Conservation (phyloP, 2,888 invertebrate genomes). For the Diachrysia chrysitis region DNA sequence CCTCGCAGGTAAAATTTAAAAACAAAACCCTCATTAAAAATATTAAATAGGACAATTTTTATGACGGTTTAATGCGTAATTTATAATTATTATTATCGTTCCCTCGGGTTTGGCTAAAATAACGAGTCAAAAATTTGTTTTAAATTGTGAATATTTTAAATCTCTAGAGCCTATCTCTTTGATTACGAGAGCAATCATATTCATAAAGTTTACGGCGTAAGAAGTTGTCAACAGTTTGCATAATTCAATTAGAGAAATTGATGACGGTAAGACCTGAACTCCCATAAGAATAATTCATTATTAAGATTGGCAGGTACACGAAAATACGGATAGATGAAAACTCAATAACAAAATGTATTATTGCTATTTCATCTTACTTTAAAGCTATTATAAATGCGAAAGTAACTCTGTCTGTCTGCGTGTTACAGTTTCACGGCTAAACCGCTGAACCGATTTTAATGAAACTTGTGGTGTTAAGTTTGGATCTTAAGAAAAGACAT, state of each 20-base stretch:
- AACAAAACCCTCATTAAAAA: neutral
- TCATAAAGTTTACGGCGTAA: neutral
- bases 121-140: neutral
- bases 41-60: neutral
- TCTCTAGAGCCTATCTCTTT: neutral
- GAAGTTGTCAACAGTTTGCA: neutral
- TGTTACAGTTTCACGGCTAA: too few relatives aligned
- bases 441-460: too few relatives aligned
- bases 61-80: neutral
- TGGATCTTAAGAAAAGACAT: too few relatives aligned
- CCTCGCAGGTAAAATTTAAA: neutral
- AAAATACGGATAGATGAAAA: neutral
- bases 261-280: neutral
- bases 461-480: too few relatives aligned
- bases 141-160: neutral
- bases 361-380: neutral
- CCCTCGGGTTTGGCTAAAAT: neutral
- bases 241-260: neutral
- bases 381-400: too few relatives aligned
- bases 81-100: neutral
- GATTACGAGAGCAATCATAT: neutral
- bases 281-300: neutral
- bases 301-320: neutral
- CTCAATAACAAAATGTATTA: neutral
- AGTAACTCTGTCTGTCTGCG: too few relatives aligned